A percentile compares a stretch with the other conserved stretches of the same genome.
These are phyloP conservation scores for Crocodylus rhombifer DNA, from an alignment of 2,797 vertebrate species.

Conservation along the genomic window DNA sequence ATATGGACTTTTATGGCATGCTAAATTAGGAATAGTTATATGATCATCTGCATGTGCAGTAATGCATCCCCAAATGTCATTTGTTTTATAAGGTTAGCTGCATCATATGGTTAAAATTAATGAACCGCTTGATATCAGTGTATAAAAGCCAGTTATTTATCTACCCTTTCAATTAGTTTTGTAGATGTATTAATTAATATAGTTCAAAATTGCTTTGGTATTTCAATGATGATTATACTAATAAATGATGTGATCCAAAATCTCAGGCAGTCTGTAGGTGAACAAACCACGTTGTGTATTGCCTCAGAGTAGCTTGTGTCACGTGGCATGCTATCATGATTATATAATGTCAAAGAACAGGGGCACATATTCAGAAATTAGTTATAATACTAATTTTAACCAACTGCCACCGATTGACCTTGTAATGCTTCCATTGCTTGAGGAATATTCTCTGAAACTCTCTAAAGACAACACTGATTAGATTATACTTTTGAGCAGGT, in stretches of 20 bases:
- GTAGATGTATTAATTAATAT: not conserved
- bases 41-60: not conserved
- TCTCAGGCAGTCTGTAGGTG: not conserved
- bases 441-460: not conserved
- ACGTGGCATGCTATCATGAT: not conserved
- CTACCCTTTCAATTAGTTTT: not conserved
- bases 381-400: not conserved
- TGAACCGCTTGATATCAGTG: not conserved
- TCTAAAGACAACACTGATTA: not conserved
- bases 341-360: slow-evolving; percentile 10
- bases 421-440: not conserved
- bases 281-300: not conserved
- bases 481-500: not conserved
- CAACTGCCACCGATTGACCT: not conserved
- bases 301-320: slow-evolving; percentile 23
- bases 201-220: not conserved
- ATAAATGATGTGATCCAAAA: not conserved
- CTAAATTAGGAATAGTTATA: not conserved
- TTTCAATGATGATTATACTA: not conserved
- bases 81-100: not conserved
- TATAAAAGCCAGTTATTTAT: not conserved
- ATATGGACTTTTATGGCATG: not conserved
- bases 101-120: not conserved
- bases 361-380: slow-evolving; percentile 14
- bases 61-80: not conserved